Evolutionary conservation across 2,888 invertebrate species (phyloP).

Genomic region (Syritta pipiens): DNA sequence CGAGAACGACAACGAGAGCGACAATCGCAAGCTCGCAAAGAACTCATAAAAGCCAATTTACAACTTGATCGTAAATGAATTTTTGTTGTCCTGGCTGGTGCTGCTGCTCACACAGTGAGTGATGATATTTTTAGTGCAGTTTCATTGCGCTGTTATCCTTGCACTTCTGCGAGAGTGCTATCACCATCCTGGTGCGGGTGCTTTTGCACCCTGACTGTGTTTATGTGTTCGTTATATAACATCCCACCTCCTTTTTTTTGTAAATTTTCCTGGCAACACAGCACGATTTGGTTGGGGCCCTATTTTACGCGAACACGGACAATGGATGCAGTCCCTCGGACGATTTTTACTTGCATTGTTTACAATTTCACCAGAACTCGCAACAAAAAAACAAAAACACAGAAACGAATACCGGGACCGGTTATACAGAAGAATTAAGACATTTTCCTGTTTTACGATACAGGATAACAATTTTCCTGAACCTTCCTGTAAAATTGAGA

Average conservation of each 20-base stretch:
- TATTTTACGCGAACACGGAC: constrained; percentile 48
- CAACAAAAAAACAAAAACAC: neutral
- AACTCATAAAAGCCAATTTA: constrained; percentile 66
- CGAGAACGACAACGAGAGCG: constrained; percentile 1
- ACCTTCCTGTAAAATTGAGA: constrained; percentile 46
- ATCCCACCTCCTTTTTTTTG: too few relatives aligned
- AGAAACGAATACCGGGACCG: neutral
- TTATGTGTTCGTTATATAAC: constrained; percentile 32
- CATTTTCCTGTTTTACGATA: constrained; percentile 61
- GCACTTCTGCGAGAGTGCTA: constrained; percentile 22
- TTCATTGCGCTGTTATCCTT: constrained; percentile 55
- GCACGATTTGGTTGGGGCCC: constrained; percentile 33
- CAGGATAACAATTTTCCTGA: constrained; percentile 56
- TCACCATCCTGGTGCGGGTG: too few relatives aligned
- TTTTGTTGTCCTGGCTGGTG: constrained; percentile 53
- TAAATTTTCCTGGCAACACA: constrained; percentile 42
- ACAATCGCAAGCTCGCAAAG: constrained; percentile 35
- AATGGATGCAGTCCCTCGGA: constrained; percentile 55
- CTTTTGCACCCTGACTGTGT: constrained; percentile 23
- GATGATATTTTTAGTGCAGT: constrained; percentile 62
- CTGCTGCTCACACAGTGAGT: constrained; percentile 36
- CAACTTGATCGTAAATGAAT: constrained; percentile 66
- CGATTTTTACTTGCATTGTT: constrained; percentile 53
- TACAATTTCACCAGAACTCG: constrained; percentile 48
- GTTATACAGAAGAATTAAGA: constrained; percentile 58